Conservation (phyloP, 2,888 invertebrate genomes). For the Apamea sordens region DNA sequence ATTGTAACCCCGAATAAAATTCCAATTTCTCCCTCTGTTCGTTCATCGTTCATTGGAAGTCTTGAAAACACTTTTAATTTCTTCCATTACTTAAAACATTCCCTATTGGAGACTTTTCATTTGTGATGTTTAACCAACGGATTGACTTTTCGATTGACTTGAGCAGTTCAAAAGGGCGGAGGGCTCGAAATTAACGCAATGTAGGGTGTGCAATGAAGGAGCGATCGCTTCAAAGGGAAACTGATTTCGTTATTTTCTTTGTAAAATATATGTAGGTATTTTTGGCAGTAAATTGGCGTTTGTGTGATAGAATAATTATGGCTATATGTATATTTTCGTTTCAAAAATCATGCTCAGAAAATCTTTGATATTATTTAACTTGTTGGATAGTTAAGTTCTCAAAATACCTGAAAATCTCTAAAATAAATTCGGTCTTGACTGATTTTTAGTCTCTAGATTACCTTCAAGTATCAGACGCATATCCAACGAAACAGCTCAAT, state of each 20-base stretch:
- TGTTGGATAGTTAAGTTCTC: no score
- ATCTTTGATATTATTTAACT: background rate
- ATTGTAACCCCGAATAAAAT: conserved; percentile 70
- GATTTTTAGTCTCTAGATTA: background rate
- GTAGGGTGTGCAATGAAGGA: conserved; percentile 87
- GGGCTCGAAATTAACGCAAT: conserved; percentile 86
- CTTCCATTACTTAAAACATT: conserved; percentile 89
- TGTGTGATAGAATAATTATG: conserved; percentile 41
- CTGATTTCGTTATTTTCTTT: conserved; percentile 86
- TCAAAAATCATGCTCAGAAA: background rate
- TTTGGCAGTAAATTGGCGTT: conserved; percentile 56
- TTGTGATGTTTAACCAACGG: conserved; percentile 89
- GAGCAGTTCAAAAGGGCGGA: conserved; percentile 88
- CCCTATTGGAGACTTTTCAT: conserved; percentile 87
- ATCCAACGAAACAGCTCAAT: background rate
- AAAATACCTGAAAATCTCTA: background rate
- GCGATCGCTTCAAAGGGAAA: conserved; percentile 84
- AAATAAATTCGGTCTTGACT: background rate
- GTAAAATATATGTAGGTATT: conserved; percentile 76
- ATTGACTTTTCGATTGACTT: conserved; percentile 89
- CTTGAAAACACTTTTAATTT: conserved; percentile 87
- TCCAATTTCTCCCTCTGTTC: conserved; percentile 77
- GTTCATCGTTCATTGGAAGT: conserved; percentile 76
- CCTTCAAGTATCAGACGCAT: background rate
- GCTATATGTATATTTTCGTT: conserved; percentile 4